phyloP scores from a whole-genome alignment of 2,797 vertebrate species.

The Gephyroberyx darwinii region DNA sequence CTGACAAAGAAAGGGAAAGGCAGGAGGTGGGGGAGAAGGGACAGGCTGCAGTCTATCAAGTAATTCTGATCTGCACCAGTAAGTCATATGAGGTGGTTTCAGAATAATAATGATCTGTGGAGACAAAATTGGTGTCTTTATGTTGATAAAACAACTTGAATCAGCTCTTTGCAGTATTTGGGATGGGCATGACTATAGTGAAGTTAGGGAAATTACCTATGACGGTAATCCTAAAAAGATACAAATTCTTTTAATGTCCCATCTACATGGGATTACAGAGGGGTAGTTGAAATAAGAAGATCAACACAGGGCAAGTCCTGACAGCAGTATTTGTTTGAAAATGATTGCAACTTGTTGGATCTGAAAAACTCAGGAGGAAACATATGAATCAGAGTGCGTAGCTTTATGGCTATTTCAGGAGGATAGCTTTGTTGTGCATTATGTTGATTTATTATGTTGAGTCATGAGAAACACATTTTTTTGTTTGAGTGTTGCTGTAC shows the following conservation, averaged over 20 bases:
- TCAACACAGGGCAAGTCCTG: background rate
- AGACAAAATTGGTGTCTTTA: background rate
- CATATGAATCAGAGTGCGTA: background rate
- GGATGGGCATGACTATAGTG: background rate
- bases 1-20: slow-evolving; percentile 47
- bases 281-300: background rate
- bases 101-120: background rate
- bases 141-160: background rate
- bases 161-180: background rate
- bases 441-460: background rate
- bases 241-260: background rate
- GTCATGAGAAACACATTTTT: background rate
- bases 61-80: slow-evolving; percentile 12
- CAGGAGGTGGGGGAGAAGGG: slow-evolving; percentile 40
- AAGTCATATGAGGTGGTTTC: slow-evolving; percentile 6
- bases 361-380: background rate
- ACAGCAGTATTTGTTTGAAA: background rate
- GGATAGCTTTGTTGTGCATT: background rate
- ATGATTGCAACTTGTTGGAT: background rate
- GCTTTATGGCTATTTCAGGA: background rate
- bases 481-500: background rate
- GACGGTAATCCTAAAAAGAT: background rate
- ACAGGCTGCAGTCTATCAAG: slow-evolving; percentile 19
- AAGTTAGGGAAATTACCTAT: background rate
- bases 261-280: background rate